A percentile compares a stretch with the other conserved stretches of the same genome.
phyloP scores from a whole-genome alignment of 2,797 vertebrate genomes.

The Heterohyrax brucei region DNA sequence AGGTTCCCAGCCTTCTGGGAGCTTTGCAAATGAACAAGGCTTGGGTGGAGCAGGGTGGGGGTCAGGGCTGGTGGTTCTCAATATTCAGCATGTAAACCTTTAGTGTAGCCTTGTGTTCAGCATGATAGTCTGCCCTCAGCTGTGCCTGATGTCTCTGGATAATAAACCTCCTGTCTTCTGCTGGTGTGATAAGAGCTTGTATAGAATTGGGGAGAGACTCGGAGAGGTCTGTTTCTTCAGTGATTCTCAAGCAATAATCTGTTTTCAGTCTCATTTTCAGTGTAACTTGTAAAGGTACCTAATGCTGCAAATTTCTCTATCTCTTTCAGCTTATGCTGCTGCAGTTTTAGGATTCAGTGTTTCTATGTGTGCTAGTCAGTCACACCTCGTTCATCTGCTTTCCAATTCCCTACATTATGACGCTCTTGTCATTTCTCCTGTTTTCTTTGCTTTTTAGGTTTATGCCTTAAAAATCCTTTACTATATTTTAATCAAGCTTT shows the following conservation, averaged over 20 bases:
- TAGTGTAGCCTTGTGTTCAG: not conserved
- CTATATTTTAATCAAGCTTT: constrained; percentile 8
- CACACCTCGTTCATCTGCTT: not conserved
- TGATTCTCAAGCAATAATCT: not conserved
- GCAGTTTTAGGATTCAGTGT: not conserved
- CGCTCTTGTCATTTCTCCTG: not conserved
- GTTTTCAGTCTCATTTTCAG: not conserved
- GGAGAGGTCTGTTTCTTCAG: not conserved
- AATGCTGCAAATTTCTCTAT: not conserved
- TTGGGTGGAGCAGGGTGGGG: not conserved
- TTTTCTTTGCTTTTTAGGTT: constrained; percentile 18
- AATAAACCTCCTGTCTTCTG: not conserved
- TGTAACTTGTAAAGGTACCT: not conserved
- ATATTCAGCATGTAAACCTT: not conserved
- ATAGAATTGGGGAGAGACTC: not conserved
- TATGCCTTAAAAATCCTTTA: not conserved
- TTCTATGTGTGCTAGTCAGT: not conserved
- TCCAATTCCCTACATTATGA: constrained; percentile 12
- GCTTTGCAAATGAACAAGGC: not conserved
- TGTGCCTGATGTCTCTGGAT: not conserved
- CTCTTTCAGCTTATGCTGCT: not conserved
- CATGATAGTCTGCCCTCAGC: no score
- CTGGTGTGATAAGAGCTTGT: not conserved
- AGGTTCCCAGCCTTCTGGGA: not conserved
- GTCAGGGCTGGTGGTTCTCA: not conserved